phyloP scores from a whole-genome alignment of 1,140 invertebrate species.

The Drosophila triauraria region DNA sequence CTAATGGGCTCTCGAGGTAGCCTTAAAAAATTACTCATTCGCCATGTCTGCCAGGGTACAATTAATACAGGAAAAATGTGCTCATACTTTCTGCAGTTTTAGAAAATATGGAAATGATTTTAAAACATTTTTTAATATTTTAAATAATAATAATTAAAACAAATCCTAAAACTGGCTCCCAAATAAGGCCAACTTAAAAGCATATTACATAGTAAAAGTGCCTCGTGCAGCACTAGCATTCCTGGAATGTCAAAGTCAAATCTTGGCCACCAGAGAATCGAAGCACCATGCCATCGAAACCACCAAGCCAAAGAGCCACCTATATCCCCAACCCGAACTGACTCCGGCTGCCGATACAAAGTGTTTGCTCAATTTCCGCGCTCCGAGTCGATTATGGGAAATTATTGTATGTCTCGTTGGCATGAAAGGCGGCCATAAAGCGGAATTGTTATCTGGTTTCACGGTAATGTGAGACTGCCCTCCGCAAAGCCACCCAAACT shows the following conservation, averaged over 20 bases:
- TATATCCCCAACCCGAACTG: background rate
- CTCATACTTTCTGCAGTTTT: no score
- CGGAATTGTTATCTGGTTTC: constrained; percentile 77
- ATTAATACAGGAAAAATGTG: no score
- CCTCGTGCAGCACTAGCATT: constrained; percentile 5
- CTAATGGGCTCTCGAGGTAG: background rate
- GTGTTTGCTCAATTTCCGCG: constrained; percentile 80
- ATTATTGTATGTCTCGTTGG: constrained; percentile 78
- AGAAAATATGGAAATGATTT: background rate
- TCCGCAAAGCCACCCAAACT: constrained; percentile 4
- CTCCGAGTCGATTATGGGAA: constrained; percentile 71
- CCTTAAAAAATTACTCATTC: constrained; percentile 12
- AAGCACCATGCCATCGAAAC: constrained; percentile 6
- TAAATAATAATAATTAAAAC: no score
- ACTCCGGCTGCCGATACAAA: constrained; percentile 35
- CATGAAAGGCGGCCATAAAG: constrained; percentile 75
- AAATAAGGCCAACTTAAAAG: background rate
- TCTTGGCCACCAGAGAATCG: background rate
- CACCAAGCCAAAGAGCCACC: background rate
- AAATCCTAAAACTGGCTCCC: background rate
- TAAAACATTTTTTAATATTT: no score
- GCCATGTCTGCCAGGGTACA: background rate
- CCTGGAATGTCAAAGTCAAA: constrained; percentile 22
- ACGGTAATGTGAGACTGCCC: constrained; percentile 58
- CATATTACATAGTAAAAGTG: constrained; percentile 1